Evolutionary conservation across 2,888 invertebrate species (phyloP), one percentile per base, ranked within the genome.

Genomic region (Epistrophe eligans): DNA sequence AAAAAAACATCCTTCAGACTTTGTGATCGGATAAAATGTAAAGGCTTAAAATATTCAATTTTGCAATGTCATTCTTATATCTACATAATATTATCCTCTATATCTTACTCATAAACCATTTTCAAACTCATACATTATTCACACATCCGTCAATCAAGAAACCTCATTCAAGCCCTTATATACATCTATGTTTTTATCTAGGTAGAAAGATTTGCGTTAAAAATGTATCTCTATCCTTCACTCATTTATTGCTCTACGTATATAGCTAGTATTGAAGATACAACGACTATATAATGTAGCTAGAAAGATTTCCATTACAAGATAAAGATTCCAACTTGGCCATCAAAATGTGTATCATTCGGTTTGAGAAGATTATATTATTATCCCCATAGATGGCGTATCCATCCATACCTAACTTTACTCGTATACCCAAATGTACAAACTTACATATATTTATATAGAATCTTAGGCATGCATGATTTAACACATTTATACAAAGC

Each of bases 91-190:
- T 24, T 2, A 6, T 13, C 5, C 52, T 17, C 8, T 62, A 15
- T 62, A 11, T 64, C n/a, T 66, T 32, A 15, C 40, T 17, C 40
- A 55, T 19, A 67, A 55, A 70, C 28, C 55, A 40, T 52, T 40
- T 70, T 62, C 48, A 67, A 17, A 17, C 77, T 71, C 15, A 57
- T 82, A 17, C 55, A 82, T 82, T 77, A 77, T 77, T 72, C 62
- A 77, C 43, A 45, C 70, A 74, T 48, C 55, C 32, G 71, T 77
- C 82, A 82, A 72, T 82, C 71, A 82, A 66, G 72, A 58, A 62
- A 40, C 52, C 43, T 10, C 11, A 58, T 60, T 50, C 40, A 43
- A 38, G n/a, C 15, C 52, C 67, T 67, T 38, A 19, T 10, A 50
- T 19, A 24, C 24, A 40, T 17, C 28, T n/a, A 52, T 40, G 55